phyloP scores from a whole-genome alignment of 1,140 invertebrate genomes.

The Lerema accius region DNA sequence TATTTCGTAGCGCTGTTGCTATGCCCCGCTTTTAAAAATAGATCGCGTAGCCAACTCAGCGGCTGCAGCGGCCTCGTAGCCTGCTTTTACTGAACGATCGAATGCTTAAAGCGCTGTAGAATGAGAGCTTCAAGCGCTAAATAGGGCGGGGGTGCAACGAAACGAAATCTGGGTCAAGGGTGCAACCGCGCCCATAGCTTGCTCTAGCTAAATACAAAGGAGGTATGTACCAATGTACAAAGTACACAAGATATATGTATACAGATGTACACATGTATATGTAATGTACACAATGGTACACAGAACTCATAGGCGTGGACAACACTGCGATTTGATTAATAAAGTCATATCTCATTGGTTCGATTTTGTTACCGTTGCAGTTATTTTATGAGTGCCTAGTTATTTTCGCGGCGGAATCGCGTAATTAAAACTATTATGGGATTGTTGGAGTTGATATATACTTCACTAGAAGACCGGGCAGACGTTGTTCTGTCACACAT shows the following conservation, averaged over 20 bases:
- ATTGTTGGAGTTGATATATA: no score
- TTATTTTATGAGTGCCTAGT: no score
- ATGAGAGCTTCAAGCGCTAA: conserved; percentile 36
- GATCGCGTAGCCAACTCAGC: conserved; percentile 42
- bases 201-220: conserved; percentile 38
- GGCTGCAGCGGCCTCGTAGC: conserved; percentile 49
- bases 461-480: no score
- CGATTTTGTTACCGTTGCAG: no score
- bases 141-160: conserved; percentile 40
- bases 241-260: conserved; percentile 11
- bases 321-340: no score
- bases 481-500: no score
- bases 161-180: conserved; percentile 46
- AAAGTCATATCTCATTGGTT: no score
- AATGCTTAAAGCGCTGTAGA: conserved; percentile 37
- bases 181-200: conserved; percentile 43
- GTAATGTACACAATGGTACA: no score
- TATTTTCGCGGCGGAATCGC: no score
- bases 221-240: conserved; percentile 16
- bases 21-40: conserved; percentile 54
- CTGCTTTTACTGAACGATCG: conserved; percentile 34
- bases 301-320: no score
- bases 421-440: no score
- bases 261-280: background rate
- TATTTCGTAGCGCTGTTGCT: conserved; percentile 48